Base-by-base conservation (phyloP, 2,113 vertebrate genomes). In the Phrynosoma platyrhinos region DNA sequence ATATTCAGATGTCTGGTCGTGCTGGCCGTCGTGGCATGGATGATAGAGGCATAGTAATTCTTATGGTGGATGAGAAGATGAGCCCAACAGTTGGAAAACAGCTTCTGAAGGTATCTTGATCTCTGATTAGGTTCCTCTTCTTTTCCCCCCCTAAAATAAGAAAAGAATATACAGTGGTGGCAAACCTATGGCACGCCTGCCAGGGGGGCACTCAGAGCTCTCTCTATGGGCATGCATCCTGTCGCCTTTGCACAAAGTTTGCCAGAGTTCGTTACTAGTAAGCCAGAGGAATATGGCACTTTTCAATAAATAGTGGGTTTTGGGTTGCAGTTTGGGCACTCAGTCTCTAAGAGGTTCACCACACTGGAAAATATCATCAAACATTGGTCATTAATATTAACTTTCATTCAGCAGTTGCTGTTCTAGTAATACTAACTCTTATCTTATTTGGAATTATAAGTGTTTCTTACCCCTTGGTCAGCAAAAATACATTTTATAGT, bases 1-100 rank as follows among this genome's bases (percentile, higher is more conserved):
- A 99, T 90, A 99, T 99, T 97, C 99, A 99, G 95, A 99, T 99
- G 99, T 99, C 99, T 30, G 99, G 99, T 42, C 98, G 99, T 16
- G 99, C 99, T 12, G 99, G 99, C 78, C 98, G 99, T 86, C 97
- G 99, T 96, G 98, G 99, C 83, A 99, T 99, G 99, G 99, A 99
- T 78, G 99, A 99, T 88, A 97, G 99, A 91, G 99, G 99, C 58
- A 99, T 99, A 82, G 98, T 99, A 40, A 99, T 99, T 95, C 98
- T 99, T 90, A 99, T 99, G 99, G 98, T 98, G 86, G 99, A 99
- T 92, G 99, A 99, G 94, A 99, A 99, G 95, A 99, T 99, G 98
- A 99, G 98, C 93, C 99, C 99, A 87, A 97, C 98, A 0, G 87
- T 99, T 72, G 99, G 99, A 86, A 99, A 99, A 93, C 98, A 99